Evolutionary conservation across 2,888 invertebrate genomes (phyloP).

Genomic region (Caenorhabditis macrosperma): DNA sequence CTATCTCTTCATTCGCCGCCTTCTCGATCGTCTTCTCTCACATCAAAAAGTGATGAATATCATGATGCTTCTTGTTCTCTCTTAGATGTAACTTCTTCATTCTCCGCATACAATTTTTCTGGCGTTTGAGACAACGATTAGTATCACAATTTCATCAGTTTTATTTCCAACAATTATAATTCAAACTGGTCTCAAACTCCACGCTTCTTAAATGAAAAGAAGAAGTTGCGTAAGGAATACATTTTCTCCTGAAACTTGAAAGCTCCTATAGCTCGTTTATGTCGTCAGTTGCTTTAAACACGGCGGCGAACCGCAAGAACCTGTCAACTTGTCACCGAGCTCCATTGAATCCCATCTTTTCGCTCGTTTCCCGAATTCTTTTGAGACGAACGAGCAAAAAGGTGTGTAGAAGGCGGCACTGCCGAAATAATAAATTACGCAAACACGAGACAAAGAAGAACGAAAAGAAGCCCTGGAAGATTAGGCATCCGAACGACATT

Average conservation of each 20-base stretch:
- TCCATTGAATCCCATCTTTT: neutral
- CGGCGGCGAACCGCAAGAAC: constrained; percentile 35
- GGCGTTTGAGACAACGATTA: neutral
- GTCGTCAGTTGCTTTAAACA: neutral
- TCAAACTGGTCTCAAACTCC: neutral
- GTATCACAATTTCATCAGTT: neutral
- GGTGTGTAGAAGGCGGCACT: constrained; percentile 22
- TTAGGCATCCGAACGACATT: constrained; percentile 11
- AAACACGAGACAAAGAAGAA: constrained; percentile 34
- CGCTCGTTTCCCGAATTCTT: constrained; percentile 4
- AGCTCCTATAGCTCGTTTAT: neutral
- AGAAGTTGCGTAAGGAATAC: no score
- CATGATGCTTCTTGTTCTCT: neutral
- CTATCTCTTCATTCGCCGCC: neutral
- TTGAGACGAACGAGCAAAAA: constrained; percentile 14
- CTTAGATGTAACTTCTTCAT: neutral
- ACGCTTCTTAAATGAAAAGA: no score
- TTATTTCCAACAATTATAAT: neutral
- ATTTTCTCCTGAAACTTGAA: neutral
- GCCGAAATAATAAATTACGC: constrained; percentile 45
- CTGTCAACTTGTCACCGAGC: constrained; percentile 41
- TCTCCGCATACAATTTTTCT: neutral
- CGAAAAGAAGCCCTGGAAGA: constrained; percentile 10
- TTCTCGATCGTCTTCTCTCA: neutral
- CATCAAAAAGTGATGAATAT: constrained; percentile 16